phyloP scores from a whole-genome alignment of 2,113 vertebrate species.

The Oreocharis arfaki region DNA sequence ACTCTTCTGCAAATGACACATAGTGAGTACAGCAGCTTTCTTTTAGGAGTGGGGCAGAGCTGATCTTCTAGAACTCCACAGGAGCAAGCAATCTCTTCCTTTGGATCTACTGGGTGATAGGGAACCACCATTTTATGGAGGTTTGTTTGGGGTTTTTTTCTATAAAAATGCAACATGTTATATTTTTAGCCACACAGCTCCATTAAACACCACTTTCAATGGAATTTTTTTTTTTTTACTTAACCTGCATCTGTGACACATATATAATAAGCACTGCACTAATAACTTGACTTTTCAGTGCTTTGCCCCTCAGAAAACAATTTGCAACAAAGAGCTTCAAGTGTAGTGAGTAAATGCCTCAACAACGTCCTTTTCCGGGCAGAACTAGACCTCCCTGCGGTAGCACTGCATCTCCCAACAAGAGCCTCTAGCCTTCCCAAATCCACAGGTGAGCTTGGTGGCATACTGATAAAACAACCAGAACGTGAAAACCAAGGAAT shows the following conservation, averaged over 20 bases:
- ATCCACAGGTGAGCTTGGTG: background rate
- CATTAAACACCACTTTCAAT: background rate
- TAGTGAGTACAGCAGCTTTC: background rate
- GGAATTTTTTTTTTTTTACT: background rate
- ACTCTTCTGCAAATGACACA: background rate
- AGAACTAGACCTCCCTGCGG: background rate
- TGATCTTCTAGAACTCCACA: background rate
- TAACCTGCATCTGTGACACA: background rate
- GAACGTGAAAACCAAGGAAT: background rate
- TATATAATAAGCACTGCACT: background rate
- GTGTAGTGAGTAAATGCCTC: background rate
- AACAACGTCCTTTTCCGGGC: background rate
- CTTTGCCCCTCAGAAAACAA: background rate
- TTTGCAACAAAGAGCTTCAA: background rate
- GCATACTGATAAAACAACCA: background rate
- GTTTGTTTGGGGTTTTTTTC: background rate
- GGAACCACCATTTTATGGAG: background rate
- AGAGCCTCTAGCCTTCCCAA: background rate
- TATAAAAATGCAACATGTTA: background rate
- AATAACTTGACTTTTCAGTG: background rate
- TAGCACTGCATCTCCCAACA: background rate
- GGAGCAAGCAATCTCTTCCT: background rate
- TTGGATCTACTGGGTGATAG: background rate
- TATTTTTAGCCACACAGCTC: background rate
- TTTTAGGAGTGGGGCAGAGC: background rate